phyloP scores from a whole-genome alignment of 2,888 invertebrate species.

The Laspeyria flexula region DNA sequence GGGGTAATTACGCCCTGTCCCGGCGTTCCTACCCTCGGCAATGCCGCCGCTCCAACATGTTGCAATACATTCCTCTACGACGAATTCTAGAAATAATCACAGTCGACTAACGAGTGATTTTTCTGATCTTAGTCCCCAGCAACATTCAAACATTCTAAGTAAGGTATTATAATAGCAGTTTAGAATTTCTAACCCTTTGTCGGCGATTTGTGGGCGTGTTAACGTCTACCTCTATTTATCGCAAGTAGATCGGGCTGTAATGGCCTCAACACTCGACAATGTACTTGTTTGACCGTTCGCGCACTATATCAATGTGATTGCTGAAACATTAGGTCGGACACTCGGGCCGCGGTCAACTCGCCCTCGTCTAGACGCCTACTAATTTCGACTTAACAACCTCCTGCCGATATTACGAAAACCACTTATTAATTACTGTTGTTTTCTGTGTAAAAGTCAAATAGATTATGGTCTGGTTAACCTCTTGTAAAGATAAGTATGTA shows the following conservation, averaged over 20 bases:
- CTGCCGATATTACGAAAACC: constrained; percentile 31
- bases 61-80: constrained; percentile 49
- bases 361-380: constrained; percentile 64
- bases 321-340: constrained; percentile 63
- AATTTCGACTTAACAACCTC: constrained; percentile 55
- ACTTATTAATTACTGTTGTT: constrained; percentile 21
- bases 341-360: constrained; percentile 55
- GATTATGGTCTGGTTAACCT: not conserved
- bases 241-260: constrained; percentile 58
- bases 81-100: constrained; percentile 23
- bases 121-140: constrained; percentile 19
- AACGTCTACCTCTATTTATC: constrained; percentile 56
- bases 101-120: constrained; percentile 16
- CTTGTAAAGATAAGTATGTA: not conserved
- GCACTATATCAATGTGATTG: constrained; percentile 69
- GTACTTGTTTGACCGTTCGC: constrained; percentile 57
- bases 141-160: constrained; percentile 26
- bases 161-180: constrained; percentile 42
- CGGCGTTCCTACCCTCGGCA: constrained; percentile 52
- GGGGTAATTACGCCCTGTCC: constrained; percentile 65
- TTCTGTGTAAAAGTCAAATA: not conserved
- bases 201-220: constrained; percentile 49
- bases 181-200: constrained; percentile 54
- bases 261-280: constrained; percentile 51
- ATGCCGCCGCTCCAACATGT: constrained; percentile 54